Percentiles rank a stretch among this genome's conserved stretches.
Conservation (phyloP, 2,888 invertebrate species). For the Dolomedes plantarius region DNA sequence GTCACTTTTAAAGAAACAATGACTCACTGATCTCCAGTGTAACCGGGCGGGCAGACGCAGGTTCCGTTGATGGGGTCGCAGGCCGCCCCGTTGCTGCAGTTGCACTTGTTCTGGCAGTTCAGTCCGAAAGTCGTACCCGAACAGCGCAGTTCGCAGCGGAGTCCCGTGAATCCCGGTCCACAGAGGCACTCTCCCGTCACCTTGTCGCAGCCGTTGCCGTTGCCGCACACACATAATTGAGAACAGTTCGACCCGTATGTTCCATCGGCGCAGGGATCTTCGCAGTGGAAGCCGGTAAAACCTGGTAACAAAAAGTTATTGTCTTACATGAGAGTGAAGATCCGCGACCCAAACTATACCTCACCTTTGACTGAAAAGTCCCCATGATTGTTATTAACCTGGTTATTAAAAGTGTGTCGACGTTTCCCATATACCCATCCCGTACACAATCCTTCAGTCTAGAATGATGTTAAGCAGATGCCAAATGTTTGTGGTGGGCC, state of each 20-base stretch:
- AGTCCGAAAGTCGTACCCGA: conserved; percentile 47
- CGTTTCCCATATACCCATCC: no score
- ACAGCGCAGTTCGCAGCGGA: conserved; percentile 79
- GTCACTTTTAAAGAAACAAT: no score
- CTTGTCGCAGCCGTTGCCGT: conserved; percentile 27
- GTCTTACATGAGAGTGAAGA: no score
- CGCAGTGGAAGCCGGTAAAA: conserved; percentile 32
- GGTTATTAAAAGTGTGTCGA: no score
- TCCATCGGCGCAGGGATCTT: conserved; percentile 30
- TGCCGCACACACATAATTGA: conserved; percentile 14
- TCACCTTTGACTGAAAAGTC: no score
- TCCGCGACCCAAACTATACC: no score
- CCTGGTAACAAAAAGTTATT: no score
- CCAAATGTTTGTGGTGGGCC: no score
- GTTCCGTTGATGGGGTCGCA: conserved; percentile 72
- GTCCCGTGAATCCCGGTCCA: conserved; percentile 75
- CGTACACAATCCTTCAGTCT: no score
- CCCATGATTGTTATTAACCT: no score
- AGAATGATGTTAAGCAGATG: no score
- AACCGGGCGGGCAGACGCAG: conserved; percentile 73
- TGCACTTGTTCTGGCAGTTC: conserved; percentile 48
- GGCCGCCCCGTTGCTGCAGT: conserved; percentile 37
- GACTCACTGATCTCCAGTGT: conserved; percentile 71
- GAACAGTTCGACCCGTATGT: conserved; percentile 31
- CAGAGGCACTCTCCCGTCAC: conserved; percentile 30